These are phyloP conservation scores for Channa maculata DNA, from an alignment of 2,113 vertebrate genomes.

Conservation along the genomic window DNA sequence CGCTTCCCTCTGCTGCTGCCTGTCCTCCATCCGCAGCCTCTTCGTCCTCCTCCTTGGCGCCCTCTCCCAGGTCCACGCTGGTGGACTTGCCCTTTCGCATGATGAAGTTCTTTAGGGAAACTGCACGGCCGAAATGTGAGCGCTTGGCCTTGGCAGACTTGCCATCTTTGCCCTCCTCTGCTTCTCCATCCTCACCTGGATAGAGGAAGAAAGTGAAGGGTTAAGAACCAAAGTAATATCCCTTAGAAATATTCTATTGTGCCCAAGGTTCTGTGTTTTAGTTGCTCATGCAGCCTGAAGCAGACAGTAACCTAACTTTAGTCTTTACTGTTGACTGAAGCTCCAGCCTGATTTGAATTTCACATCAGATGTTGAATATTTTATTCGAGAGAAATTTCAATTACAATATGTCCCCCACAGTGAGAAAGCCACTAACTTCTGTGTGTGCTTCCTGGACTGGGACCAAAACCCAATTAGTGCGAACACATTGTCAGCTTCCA, in stretches of 20 bases:
- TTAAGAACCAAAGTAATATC: not conserved
- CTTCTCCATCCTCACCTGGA: slow-evolving; percentile 76
- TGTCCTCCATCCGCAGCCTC: slow-evolving; percentile 42
- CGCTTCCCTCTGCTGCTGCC: slow-evolving; percentile 33
- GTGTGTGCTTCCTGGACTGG: not conserved
- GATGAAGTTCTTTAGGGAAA: slow-evolving; percentile 87
- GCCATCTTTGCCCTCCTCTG: slow-evolving; percentile 78
- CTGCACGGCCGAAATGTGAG: slow-evolving; percentile 83
- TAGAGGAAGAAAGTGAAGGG: not conserved
- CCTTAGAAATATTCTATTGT: not conserved
- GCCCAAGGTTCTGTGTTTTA: not conserved
- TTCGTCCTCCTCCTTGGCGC: slow-evolving; percentile 72
- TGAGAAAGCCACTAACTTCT: slow-evolving; percentile 12
- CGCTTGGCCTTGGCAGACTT: slow-evolving; percentile 84
- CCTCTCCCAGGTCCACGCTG: slow-evolving; percentile 80
- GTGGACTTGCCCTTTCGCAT: slow-evolving; percentile 84
- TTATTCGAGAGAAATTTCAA: slow-evolving; percentile 45
- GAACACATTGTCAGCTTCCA: not conserved
- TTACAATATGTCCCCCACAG: slow-evolving; percentile 40
- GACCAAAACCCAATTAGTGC: not conserved
- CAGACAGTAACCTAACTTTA: slow-evolving; percentile 20
- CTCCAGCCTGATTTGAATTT: slow-evolving; percentile 39
- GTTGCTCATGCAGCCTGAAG: not conserved
- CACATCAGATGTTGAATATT: slow-evolving; percentile 54
- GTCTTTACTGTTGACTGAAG: slow-evolving; percentile 36